Conservation (phyloP, 2,797 vertebrate genomes). For the Sebastes minor region DNA sequence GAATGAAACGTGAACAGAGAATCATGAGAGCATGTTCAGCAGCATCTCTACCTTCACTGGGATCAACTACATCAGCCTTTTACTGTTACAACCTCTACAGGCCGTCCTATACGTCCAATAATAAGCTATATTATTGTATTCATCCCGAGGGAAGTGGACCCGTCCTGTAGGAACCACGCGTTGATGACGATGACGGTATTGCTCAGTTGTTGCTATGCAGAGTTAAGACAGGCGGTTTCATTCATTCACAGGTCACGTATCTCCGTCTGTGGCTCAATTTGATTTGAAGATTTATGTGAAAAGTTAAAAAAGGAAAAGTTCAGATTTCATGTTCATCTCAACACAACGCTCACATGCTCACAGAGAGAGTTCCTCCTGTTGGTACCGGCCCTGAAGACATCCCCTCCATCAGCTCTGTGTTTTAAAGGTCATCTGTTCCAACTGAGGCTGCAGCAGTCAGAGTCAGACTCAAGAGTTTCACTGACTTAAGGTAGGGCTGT, state of each 20-base stretch:
- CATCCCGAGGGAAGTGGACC: too few relatives aligned
- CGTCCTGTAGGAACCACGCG: background rate
- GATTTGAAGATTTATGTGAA: background rate
- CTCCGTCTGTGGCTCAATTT: too few relatives aligned
- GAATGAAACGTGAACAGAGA: background rate
- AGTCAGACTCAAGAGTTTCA: too few relatives aligned
- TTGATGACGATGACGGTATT: background rate
- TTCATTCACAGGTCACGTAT: background rate
- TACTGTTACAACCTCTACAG: background rate
- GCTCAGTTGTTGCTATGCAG: constrained; percentile 11
- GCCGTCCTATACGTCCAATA: background rate
- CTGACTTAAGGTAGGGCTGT: too few relatives aligned
- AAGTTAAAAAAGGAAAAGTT: background rate
- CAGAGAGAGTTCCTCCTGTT: background rate
- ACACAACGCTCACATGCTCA: background rate
- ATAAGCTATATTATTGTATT: too few relatives aligned
- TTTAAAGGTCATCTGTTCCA: background rate
- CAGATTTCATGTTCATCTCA: background rate
- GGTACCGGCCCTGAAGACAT: background rate
- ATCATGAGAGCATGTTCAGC: background rate
- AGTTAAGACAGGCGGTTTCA: constrained; percentile 44
- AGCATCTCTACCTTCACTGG: background rate
- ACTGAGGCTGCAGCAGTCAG: too few relatives aligned
- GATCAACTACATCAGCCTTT: too few relatives aligned
- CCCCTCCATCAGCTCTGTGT: background rate